Base-by-base conservation (phyloP, 2,888 invertebrate genomes). In the Watsonalla cultraria region DNA sequence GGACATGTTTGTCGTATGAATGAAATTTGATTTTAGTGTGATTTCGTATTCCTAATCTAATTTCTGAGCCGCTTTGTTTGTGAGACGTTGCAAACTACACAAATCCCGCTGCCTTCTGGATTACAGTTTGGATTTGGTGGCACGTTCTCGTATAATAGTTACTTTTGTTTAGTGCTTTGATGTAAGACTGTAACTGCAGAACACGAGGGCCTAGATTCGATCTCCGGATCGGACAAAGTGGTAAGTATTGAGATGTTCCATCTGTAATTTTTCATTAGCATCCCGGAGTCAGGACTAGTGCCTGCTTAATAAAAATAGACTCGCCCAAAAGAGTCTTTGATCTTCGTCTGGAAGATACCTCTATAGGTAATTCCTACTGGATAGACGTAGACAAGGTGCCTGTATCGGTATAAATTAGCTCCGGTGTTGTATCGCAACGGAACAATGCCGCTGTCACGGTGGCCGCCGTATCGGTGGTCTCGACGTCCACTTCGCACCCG, bases 351-450 rank as follows among this genome's bases (percentile, higher is more conserved):
- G 24, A 24, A 24, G 24, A 24, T 1, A 2, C 24, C 4, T 24
- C 24, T 24, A 24, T 11, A 42, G 15, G 37, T 15, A 68, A 71
- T 62, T 59, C 55, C 54, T 54, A 53, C 53, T 53, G 66, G 68
- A 75, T 72, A 69, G 75, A 73, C 75, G 70, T 70, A 65, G 72
- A 82, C 84, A 81, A 81, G 82, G 81, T 74, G 76, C 76, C 69
- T 69, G 78, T 74, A 84, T 85, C 83, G 76, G 78, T 84, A 86
- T 88, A 89, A 89, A 89, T 88, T 88, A 86, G 83, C 77, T 64
- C 68, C 68, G 77, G 75, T 75, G 81, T 81, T 78, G 82, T 80
- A 79, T 76, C 76, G 79, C 70, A 64, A 62, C 72, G 72, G 75
- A 82, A 87, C 87, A 86, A 87, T 87, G 81, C 83, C 74, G 78